Evolutionary conservation across 2,797 vertebrate species (phyloP), one percentile per base, ranked within the genome.

Genomic region (Pseudomugil tenellus): DNA sequence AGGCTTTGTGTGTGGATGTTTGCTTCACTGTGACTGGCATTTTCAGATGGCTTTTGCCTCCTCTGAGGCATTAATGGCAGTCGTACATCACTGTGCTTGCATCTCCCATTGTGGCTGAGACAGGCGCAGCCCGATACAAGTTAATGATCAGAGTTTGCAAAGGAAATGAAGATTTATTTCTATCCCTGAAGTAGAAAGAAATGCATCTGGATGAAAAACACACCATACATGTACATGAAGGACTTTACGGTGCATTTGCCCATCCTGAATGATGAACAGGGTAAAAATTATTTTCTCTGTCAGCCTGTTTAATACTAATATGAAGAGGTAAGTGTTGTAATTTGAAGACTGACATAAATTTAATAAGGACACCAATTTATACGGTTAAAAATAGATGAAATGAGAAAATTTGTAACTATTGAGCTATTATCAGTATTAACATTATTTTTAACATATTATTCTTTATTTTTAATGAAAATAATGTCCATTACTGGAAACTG

Each of bases 121-220:
- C 71, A 83, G 82, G 79, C 67, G 12, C 75, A 80, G 70, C 73
- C 65, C 58, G 14, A 70, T 79, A 58, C 43, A 41, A 84, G 80
- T 85, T 93, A 91, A 92, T 90, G 90, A 92, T 84, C 80, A 81
- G 73, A 74, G 84, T 92, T 89, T 89, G 84, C 74, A 69, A 71
- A 80, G 78, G 80, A 89, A 92, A 93, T 89, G 73, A 92, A 92
- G 92, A 94, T 70, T 61, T 75, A 58, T 73, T 67, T 63, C 48
- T 21, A 19, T 29, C 58, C 57, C 64, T 64, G 69, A 65, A 69
- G 77, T 62, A 43, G 58, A 67, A 63, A 69, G n/a, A 77, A 64
- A 81, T 77, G 48, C 49, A 72, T 85, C 60, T 52, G 61, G 67
- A 70, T 81, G 37, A 68, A 83, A 68, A 85, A 81, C 61, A 76